Evolutionary conservation across 2,113 vertebrate genomes (phyloP), one percentile per base, ranked within the genome.

Genomic region (Penelope pileata): DNA sequence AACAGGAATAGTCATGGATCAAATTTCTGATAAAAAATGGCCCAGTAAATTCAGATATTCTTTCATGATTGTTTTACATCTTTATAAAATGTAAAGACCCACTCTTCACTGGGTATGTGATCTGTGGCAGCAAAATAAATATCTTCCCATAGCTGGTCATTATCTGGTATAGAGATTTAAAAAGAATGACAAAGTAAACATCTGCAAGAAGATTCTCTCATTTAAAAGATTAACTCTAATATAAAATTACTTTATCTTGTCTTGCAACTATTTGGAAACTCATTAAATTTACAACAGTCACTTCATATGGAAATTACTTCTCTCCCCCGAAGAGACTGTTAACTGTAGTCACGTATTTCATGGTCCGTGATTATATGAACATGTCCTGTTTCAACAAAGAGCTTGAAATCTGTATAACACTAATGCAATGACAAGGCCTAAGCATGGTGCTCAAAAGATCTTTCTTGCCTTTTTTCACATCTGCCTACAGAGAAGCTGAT

Each of bases 281-380:
- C 91, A 95, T 94, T 97, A 97, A 77, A 92, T 94, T 96, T 95
- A 89, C 79, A 96, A 85, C 68, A 94, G 67, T 73, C 84, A 93
- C 91, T 94, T 95, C 74, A 77, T 45, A 91, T 29, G 68, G 72
- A 96, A 95, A 95, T 97, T 96, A 43, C 40, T 95, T 95, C 60
- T 93, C 13, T 86, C 6, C 42, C 42, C 63, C 87, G 53, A 95
- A 90, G 66, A 94, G 42, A 79, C 58, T 88, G 70, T 91, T 95
- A 96, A 82, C 70, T 94, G 64, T 64, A 95, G 47, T 77, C 60
- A 86, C 26, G 9, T 88, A 82, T 88, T 95, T 95, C 85, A 93
- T 68, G 34, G 62, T 85, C 76, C 15, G 14, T 70, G 69, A 85
- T 42, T 82, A 96, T 62, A 75, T 67, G 67, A 87, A 96, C 45